These are phyloP conservation scores for Ypsolopha scabrella DNA, from an alignment of 2,888 invertebrate species.

Conservation along the genomic window DNA sequence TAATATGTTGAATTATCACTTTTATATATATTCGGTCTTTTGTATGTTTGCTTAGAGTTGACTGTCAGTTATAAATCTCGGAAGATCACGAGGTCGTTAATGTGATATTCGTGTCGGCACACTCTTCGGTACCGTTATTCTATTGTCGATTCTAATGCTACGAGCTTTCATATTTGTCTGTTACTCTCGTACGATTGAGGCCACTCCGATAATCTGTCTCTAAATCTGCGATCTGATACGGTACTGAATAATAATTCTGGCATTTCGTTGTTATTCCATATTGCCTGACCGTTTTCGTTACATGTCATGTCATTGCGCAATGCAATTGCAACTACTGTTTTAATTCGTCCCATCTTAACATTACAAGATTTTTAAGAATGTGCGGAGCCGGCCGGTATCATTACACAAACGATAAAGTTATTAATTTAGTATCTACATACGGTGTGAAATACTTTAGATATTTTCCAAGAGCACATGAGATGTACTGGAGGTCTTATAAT, in stretches of 20 bases:
- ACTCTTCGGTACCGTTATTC: constrained; percentile 57
- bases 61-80: constrained; percentile 61
- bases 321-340: too few species aligned
- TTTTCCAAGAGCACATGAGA: too few species aligned
- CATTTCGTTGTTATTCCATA: not conserved
- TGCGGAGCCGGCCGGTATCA: too few species aligned
- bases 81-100: constrained; percentile 64
- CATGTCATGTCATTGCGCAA: too few species aligned
- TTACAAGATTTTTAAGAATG: too few species aligned
- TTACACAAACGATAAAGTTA: too few species aligned
- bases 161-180: constrained; percentile 58
- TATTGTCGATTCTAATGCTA: constrained; percentile 60
- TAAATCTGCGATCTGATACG: not conserved
- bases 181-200: constrained; percentile 42
- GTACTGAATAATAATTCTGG: not conserved
- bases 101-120: constrained; percentile 66
- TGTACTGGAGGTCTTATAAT: too few species aligned
- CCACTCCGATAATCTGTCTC: constrained; percentile 9
- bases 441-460: too few species aligned
- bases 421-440: too few species aligned
- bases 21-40: constrained; percentile 5
- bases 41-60: constrained; percentile 27
- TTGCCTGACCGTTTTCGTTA: too few species aligned
- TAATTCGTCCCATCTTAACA: too few species aligned
- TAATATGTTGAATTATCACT: too few species aligned